Conservation (phyloP, 2,797 vertebrate genomes). For the Brotula barbata region DNA sequence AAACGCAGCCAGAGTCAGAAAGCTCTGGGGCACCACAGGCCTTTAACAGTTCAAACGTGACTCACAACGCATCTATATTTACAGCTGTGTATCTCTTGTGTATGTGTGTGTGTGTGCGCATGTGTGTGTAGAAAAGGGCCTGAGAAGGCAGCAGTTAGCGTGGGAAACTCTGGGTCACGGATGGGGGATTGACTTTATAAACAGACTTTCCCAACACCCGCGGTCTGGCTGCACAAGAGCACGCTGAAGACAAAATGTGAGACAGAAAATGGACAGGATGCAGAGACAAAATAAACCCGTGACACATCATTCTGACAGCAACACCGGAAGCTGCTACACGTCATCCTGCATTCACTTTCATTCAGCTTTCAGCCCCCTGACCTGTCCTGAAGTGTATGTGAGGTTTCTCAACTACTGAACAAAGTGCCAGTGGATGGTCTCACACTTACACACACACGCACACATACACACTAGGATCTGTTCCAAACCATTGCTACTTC, state of each 20-base stretch:
- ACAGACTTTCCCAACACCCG: conserved; percentile 66
- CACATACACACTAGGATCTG: conserved; percentile 35
- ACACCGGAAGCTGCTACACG: conserved; percentile 18
- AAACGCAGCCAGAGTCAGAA: conserved; percentile 43
- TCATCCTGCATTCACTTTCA: no score
- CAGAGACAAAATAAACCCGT: conserved; percentile 35
- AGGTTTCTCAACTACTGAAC: conserved; percentile 36
- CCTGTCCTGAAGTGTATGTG: conserved; percentile 30
- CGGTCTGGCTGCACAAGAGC: conserved; percentile 43
- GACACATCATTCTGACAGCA: conserved; percentile 41
- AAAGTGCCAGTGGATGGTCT: conserved; percentile 21
- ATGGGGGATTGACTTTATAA: conserved; percentile 72
- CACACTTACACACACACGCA: conserved; percentile 7
- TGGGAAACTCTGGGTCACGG: conserved; percentile 77
- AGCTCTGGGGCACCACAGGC: conserved; percentile 16
- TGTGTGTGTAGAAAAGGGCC: conserved; percentile 52
- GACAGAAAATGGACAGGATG: conserved; percentile 20
- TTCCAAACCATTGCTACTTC: conserved; percentile 36
- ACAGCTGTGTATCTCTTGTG: conserved; percentile 36
- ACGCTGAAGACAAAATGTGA: conserved; percentile 19
- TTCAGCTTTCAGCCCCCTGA: conserved; percentile 37
- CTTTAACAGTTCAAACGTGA: conserved; percentile 31
- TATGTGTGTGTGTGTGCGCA: conserved; percentile 14
- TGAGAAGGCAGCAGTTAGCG: conserved; percentile 74
- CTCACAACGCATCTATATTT: conserved; percentile 53